Conservation (phyloP, 1,140 invertebrate genomes). For the Scaptomyza graminum region DNA sequence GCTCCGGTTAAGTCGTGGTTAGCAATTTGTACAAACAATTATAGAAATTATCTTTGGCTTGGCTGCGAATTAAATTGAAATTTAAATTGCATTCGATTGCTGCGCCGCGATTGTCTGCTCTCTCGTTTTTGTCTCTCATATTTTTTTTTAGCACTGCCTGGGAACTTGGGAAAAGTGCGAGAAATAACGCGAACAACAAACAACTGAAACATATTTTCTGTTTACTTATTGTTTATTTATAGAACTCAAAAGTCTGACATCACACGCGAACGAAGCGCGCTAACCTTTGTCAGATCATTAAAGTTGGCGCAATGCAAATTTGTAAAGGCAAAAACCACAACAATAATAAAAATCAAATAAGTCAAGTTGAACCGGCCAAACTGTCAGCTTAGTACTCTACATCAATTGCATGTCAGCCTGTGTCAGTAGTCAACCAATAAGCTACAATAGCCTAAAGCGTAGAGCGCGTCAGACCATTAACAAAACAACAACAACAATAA, state of each 20-base stretch:
- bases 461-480: slow-evolving; percentile 48
- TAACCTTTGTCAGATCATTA: slow-evolving; percentile 67
- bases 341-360: slow-evolving; percentile 55
- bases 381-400: slow-evolving; percentile 20
- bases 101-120: slow-evolving; percentile 46
- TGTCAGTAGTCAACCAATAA: slow-evolving; percentile 24
- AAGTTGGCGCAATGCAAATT: slow-evolving; percentile 48
- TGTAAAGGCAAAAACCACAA: slow-evolving; percentile 22
- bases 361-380: slow-evolving; percentile 56
- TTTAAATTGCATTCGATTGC: slow-evolving; percentile 79
- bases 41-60: slow-evolving; percentile 80
- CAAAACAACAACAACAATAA: slow-evolving; percentile 30
- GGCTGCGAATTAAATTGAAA: slow-evolving; percentile 78
- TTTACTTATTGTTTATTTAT: slow-evolving; percentile 61
- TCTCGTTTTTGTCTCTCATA: slow-evolving; percentile 12
- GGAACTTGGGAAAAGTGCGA: slow-evolving; percentile 28
- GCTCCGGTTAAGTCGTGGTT: slow-evolving; percentile 65
- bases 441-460: slow-evolving; percentile 10
- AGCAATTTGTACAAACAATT: slow-evolving; percentile 81
- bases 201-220: slow-evolving; percentile 42
- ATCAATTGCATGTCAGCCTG: slow-evolving; percentile 6
- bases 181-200: slow-evolving; percentile 24
- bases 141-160: slow-evolving; percentile 14
- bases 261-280: slow-evolving; percentile 54
- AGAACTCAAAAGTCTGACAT: slow-evolving; percentile 75